Conservation (phyloP, 2,888 invertebrate species). For the Ptychoptera albimana region DNA sequence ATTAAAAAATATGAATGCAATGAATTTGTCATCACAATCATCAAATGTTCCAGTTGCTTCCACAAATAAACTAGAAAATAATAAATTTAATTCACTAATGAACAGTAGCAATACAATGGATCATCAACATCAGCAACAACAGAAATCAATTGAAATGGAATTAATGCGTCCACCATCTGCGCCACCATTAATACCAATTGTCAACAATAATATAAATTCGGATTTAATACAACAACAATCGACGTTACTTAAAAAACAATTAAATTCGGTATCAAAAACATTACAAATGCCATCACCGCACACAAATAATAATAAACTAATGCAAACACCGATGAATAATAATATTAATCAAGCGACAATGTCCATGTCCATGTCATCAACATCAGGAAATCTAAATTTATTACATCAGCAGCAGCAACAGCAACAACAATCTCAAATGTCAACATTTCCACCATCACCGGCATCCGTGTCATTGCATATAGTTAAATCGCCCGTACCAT, state of each 20-base stretch:
- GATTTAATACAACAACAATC: background rate
- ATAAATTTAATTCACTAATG: background rate
- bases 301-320: background rate
- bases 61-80: background rate
- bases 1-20: too few species aligned
- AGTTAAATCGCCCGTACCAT: slow-evolving; percentile 60
- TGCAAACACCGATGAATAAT: slow-evolving; percentile 1
- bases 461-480: slow-evolving; percentile 60
- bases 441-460: slow-evolving; percentile 6
- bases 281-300: background rate
- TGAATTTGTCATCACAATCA: background rate
- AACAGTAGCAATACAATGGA: background rate
- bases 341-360: background rate
- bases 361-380: background rate
- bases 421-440: slow-evolving; percentile 9
- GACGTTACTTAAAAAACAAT: background rate
- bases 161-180: slow-evolving; percentile 11
- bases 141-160: background rate
- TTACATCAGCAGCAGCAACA: slow-evolving; percentile 5
- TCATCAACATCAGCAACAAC: too few species aligned
- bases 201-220: background rate
- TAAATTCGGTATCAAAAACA: background rate
- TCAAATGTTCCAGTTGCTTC: background rate
- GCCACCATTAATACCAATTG: slow-evolving; percentile 1
- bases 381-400: background rate